Evolutionary conservation across 2,113 vertebrate genomes (phyloP).

Genomic region (Alosa alosa): DNA sequence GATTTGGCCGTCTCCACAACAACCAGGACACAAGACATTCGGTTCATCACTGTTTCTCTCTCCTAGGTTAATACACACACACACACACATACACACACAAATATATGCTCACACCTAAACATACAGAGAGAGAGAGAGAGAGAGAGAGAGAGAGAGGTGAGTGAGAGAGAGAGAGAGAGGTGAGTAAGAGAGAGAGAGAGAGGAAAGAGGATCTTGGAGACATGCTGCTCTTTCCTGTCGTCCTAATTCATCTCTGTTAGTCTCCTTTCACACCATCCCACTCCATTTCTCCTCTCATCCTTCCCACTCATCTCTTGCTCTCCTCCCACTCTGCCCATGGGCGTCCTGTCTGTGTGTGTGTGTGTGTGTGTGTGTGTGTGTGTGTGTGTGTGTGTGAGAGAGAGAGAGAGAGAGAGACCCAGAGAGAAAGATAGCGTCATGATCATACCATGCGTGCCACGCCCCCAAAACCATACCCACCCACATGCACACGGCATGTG

Average conservation of each 20-base stretch:
- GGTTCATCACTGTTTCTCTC: not conserved
- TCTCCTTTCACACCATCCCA: conserved; percentile 5
- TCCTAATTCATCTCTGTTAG: not conserved
- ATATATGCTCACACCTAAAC: conserved; percentile 20
- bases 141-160: not conserved
- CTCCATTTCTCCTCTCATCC: not conserved
- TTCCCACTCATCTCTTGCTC: not conserved
- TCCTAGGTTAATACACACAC: not conserved
- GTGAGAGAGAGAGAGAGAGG: not conserved
- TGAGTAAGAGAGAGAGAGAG: not conserved
- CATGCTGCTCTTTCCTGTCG: not conserved
- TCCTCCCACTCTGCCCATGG: conserved; percentile 4
- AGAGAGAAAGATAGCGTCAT: not conserved
- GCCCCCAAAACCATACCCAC: not conserved
- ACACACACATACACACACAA: conserved; percentile 23
- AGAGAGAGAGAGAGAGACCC: not conserved
- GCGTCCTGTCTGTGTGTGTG: not conserved
- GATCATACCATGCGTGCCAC: not conserved
- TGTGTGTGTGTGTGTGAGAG: not conserved
- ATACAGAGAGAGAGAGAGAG: not conserved
- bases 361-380: not conserved
- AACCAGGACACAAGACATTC: not conserved
- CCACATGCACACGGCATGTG: not conserved
- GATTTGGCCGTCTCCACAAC: not conserved
- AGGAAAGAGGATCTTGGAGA: not conserved